phyloP scores from a whole-genome alignment of 1,140 invertebrate genomes.

The Procambarus clarkii region DNA sequence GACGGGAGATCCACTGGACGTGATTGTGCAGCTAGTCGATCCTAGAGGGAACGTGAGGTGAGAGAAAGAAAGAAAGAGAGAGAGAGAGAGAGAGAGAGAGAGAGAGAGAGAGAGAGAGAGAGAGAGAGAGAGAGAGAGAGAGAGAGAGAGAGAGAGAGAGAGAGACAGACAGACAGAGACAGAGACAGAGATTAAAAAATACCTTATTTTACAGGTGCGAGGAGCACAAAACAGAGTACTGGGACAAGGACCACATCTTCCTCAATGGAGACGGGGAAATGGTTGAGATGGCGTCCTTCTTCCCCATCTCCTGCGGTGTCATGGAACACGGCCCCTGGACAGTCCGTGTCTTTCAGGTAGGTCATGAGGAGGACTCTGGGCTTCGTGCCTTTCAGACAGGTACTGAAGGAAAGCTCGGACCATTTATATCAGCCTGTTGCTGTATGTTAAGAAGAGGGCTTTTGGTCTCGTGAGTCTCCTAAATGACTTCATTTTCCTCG shows the following conservation, averaged over 20 bases:
- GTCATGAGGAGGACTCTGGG: background rate
- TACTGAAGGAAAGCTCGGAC: background rate
- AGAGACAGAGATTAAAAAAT: too few species aligned
- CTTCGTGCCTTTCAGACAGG: too few species aligned
- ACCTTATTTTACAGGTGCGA: conserved; percentile 28
- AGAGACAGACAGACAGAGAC: too few species aligned
- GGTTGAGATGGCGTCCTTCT: conserved; percentile 45
- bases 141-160: too few species aligned
- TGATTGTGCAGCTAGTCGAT: conserved; percentile 45
- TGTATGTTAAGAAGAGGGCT: background rate
- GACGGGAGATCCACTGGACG: conserved; percentile 18
- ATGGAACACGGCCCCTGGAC: conserved; percentile 43
- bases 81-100: background rate
- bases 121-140: too few species aligned
- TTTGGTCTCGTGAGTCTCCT: background rate
- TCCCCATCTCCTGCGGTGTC: conserved; percentile 41
- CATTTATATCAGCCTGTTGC: background rate
- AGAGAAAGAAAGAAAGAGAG: background rate
- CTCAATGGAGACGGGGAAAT: conserved; percentile 37
- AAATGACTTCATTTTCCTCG: too few species aligned
- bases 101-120: too few species aligned
- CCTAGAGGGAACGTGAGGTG: conserved; percentile 42
- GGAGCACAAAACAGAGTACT: conserved; percentile 39
- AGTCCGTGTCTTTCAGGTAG: conserved; percentile 52
- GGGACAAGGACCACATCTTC: conserved; percentile 29